A percentile compares a stretch with the other conserved stretches of the same genome.
phyloP scores from a whole-genome alignment of 2,113 vertebrate species.

The Lichenostomus cassidix region DNA sequence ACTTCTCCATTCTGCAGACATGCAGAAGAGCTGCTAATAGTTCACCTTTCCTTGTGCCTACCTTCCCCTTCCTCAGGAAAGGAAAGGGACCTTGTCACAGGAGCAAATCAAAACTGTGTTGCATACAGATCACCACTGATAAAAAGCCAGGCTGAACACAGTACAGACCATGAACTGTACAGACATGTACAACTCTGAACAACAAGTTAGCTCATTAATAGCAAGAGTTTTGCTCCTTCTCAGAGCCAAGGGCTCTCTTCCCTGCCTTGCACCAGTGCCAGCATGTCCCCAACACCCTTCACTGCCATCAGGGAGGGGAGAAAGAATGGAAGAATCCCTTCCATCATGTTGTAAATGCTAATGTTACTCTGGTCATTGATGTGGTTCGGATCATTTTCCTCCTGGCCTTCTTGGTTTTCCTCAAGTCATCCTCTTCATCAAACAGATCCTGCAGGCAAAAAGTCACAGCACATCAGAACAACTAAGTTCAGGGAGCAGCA shows the following conservation, averaged over 20 bases:
- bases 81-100: background rate
- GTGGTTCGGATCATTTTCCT: slow-evolving; percentile 90
- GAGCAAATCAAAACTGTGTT: background rate
- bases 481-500: background rate
- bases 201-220: background rate
- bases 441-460: slow-evolving; percentile 84
- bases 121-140: background rate
- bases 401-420: slow-evolving; percentile 92
- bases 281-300: background rate
- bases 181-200: background rate
- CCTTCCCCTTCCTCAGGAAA: background rate
- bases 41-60: background rate
- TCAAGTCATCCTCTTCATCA: slow-evolving; percentile 92
- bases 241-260: background rate
- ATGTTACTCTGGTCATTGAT: slow-evolving; percentile 90
- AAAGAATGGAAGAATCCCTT: background rate
- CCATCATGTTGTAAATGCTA: background rate
- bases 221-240: background rate
- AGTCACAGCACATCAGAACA: background rate
- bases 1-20: background rate
- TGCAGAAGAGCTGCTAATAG: background rate
- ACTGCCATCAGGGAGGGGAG: background rate
- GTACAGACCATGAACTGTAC: background rate
- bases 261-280: background rate
- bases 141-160: background rate